Evolutionary conservation across 2,888 invertebrate genomes (phyloP).

Genomic region (Seira sanloemensis): DNA sequence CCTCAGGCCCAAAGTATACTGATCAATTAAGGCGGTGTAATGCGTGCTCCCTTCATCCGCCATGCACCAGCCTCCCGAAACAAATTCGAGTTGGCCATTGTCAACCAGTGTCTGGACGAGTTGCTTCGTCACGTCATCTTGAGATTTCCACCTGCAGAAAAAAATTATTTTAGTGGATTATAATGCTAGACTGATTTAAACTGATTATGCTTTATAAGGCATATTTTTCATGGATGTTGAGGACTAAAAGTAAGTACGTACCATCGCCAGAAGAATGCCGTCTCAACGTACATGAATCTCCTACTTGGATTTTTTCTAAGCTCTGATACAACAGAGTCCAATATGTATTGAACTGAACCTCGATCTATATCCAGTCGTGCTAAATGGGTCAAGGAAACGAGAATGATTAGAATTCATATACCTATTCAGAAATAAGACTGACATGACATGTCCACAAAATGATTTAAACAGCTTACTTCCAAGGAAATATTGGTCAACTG

Average conservation of each 20-base stretch:
- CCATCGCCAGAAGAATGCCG: conserved; percentile 81
- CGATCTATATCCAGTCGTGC: conserved; percentile 68
- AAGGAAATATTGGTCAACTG: conserved; percentile 94
- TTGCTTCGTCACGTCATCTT: conserved; percentile 79
- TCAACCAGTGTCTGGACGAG: conserved; percentile 83
- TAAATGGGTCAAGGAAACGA: too few species aligned
- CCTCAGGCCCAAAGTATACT: conserved; percentile 86
- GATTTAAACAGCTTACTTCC: conserved; percentile 80
- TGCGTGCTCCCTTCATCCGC: conserved; percentile 75
- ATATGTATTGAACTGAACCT: conserved; percentile 92
- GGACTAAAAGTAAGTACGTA: too few species aligned
- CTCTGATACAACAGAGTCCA: conserved; percentile 89
- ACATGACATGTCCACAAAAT: too few species aligned
- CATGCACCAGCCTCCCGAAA: conserved; percentile 75
- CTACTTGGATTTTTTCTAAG: conserved; percentile 77
- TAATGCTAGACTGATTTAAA: too few species aligned
- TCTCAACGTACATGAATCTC: conserved; percentile 78
- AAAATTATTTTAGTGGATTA: too few species aligned
- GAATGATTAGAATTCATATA: too few species aligned
- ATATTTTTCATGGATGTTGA: too few species aligned
- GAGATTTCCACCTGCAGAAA: conserved; percentile 88
- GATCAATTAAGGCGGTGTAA: conserved; percentile 82
- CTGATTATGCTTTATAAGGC: too few species aligned
- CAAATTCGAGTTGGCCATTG: conserved; percentile 79
- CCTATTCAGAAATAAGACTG: too few species aligned